A percentile compares a stretch with the other conserved stretches of the same genome.
Conservation (phyloP, 2,888 invertebrate species). For the Tenthredo livida region DNA sequence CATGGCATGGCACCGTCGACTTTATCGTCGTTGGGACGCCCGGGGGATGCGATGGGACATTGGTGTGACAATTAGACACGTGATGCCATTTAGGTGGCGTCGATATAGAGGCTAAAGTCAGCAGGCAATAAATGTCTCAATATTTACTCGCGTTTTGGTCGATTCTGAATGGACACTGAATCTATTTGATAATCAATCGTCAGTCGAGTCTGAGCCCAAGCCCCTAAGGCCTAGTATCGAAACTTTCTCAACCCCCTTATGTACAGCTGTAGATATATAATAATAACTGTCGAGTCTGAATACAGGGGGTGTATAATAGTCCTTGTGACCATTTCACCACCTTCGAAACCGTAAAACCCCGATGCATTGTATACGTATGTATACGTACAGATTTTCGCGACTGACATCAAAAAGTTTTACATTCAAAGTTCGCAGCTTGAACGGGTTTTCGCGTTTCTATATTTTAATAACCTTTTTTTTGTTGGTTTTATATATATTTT, state of each 20-base stretch:
- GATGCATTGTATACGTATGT: not conserved
- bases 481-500: not conserved
- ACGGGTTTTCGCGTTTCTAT: not conserved
- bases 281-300: conserved; percentile 1
- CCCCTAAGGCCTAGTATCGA: not conserved
- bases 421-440: not conserved
- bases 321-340: not conserved
- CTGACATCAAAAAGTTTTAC: too few relatives aligned
- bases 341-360: not conserved
- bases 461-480: conserved; percentile 26
- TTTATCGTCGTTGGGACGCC: conserved; percentile 24
- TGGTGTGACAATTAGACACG: conserved; percentile 64
- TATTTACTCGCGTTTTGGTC: conserved; percentile 23
- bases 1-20: not conserved
- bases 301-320: not conserved
- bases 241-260: not conserved
- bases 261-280: not conserved
- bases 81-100: conserved; percentile 58
- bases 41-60: not conserved
- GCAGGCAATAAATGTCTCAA: conserved; percentile 10
- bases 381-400: not conserved
- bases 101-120: conserved; percentile 9
- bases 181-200: conserved; percentile 25
- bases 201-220: not conserved
- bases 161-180: conserved; percentile 9